phyloP scores from a whole-genome alignment of 2,888 invertebrate genomes.

The Arctia plantaginis region DNA sequence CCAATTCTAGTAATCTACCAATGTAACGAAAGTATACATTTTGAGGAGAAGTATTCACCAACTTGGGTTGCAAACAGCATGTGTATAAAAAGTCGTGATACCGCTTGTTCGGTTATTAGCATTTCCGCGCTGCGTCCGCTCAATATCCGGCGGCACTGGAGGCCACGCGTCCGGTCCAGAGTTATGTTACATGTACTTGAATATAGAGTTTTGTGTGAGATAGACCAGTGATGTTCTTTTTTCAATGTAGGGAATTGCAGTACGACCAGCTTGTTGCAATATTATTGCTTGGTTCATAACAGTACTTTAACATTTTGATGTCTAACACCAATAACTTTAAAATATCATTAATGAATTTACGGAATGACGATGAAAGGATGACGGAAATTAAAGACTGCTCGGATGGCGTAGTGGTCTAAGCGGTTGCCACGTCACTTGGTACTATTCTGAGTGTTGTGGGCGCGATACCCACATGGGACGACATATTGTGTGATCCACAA shows the following conservation, averaged over 20 bases:
- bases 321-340: background rate
- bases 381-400: no score
- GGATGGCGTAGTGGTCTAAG: no score
- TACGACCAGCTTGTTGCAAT: background rate
- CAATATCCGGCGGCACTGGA: constrained; percentile 58
- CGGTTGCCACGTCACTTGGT: no score
- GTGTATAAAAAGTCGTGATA: constrained; percentile 37
- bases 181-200: constrained; percentile 16
- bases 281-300: background rate
- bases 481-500: no score
- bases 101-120: constrained; percentile 50
- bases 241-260: background rate
- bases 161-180: constrained; percentile 51
- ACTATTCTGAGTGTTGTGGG: no score
- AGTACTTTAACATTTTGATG: background rate
- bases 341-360: no score
- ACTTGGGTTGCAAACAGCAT: constrained; percentile 12
- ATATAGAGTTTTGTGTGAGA: background rate
- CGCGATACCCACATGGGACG: no score
- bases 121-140: constrained; percentile 48
- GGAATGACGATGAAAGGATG: no score
- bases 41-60: background rate
- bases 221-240: background rate
- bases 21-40: no score
- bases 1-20: no score